phyloP scores from a whole-genome alignment of 2,888 invertebrate species.

The Sepiola atlantica region DNA sequence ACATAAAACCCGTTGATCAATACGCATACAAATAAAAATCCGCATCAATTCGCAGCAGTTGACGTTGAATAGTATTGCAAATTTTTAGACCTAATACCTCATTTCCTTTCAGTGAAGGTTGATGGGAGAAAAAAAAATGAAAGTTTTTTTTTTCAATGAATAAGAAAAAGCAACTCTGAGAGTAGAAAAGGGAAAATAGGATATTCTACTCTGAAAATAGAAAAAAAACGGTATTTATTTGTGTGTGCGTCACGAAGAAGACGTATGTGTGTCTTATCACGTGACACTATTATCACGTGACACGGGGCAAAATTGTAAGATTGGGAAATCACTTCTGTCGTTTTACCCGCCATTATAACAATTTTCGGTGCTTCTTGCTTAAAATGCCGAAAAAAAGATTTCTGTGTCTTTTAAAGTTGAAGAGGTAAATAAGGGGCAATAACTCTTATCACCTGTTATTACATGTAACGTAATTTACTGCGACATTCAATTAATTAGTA shows the following conservation, averaged over 20 bases:
- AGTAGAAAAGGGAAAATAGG: neutral
- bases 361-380: too few relatives aligned
- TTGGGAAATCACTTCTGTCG: too few relatives aligned
- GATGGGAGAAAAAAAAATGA: neutral
- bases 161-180: neutral
- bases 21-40: neutral
- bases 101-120: neutral
- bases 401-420: too few relatives aligned
- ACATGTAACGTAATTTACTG: too few relatives aligned
- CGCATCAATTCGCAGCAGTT: neutral
- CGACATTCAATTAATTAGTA: too few relatives aligned
- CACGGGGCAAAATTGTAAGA: neutral
- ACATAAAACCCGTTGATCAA: neutral
- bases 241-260: neutral
- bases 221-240: neutral
- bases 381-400: too few relatives aligned
- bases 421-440: too few relatives aligned
- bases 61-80: neutral
- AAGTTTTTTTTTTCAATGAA: neutral
- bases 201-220: neutral
- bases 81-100: neutral
- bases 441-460: too few relatives aligned
- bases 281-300: neutral
- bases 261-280: neutral
- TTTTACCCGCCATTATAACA: too few relatives aligned